Evolutionary conservation across 92 coral and sea anemone species (phyloP).

Genomic region (Epizoanthus illoricatus): DNA sequence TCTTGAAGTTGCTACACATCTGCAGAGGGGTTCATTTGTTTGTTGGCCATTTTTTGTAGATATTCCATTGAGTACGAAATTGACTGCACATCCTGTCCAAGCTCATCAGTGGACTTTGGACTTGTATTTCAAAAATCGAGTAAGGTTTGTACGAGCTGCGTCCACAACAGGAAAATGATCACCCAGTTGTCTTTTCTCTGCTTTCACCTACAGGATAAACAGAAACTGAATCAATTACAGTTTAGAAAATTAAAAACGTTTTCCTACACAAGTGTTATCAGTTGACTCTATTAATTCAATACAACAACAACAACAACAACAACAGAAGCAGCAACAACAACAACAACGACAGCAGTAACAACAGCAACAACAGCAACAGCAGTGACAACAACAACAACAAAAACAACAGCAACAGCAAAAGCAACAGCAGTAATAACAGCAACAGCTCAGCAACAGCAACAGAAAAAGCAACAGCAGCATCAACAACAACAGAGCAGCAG

Average conservation of each 20-base stretch:
- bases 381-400: too few species aligned
- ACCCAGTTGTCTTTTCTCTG: slow-evolving; percentile 75
- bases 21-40: too few species aligned
- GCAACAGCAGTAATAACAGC: too few species aligned
- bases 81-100: background rate
- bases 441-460: too few species aligned
- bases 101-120: slow-evolving; percentile 55
- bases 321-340: too few species aligned
- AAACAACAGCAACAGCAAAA: too few species aligned
- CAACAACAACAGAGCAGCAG: too few species aligned
- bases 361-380: too few species aligned
- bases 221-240: background rate
- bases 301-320: background rate
- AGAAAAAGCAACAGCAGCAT: too few species aligned
- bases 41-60: too few species aligned
- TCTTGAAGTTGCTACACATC: too few species aligned
- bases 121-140: slow-evolving; percentile 93
- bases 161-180: slow-evolving; percentile 88
- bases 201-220: slow-evolving; percentile 65
- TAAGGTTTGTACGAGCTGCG: slow-evolving; percentile 86
- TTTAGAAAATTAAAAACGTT: background rate
- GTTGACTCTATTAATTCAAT: background rate
- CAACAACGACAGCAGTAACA: too few species aligned
- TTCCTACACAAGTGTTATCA: background rate
- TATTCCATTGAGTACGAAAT: background rate